A percentile compares a stretch with the other conserved stretches of the same genome.
These are phyloP conservation scores for Esox lucius DNA, from an alignment of 2,797 vertebrate genomes.

Conservation along the genomic window DNA sequence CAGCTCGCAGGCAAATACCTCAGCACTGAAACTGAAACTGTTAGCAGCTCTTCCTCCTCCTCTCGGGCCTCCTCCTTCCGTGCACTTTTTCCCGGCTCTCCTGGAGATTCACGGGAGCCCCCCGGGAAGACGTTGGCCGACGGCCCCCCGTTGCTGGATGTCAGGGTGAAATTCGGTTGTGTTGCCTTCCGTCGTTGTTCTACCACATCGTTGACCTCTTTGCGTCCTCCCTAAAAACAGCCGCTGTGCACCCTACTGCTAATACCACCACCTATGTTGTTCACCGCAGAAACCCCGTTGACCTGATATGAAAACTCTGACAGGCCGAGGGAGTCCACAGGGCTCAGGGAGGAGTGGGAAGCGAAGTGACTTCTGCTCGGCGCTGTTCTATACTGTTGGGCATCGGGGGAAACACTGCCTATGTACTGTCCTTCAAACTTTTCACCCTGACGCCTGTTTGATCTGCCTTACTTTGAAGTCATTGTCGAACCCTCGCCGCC, in stretches of 20 bases:
- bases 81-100: constrained; percentile 22
- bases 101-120: constrained; percentile 37
- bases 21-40: constrained; percentile 73
- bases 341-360: constrained; percentile 64
- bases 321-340: constrained; percentile 64
- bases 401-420: constrained; percentile 56
- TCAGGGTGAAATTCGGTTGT: constrained; percentile 55
- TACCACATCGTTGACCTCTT: constrained; percentile 60
- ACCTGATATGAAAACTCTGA: constrained; percentile 69
- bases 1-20: constrained; percentile 84
- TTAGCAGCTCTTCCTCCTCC: constrained; percentile 65
- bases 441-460: constrained; percentile 61
- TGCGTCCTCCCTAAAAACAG: constrained; percentile 64
- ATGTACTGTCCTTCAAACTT: constrained; percentile 71
- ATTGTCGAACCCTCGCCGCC: constrained; percentile 55
- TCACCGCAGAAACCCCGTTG: constrained; percentile 50
- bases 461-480: constrained; percentile 69
- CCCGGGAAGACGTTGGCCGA: constrained; percentile 65
- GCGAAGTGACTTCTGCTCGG: constrained; percentile 50
- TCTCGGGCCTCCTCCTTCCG: constrained; percentile 27
- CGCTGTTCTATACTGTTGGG: constrained; percentile 42
- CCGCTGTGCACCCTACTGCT: constrained; percentile 69
- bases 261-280: constrained; percentile 65
- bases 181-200: constrained; percentile 65
- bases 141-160: constrained; percentile 53